These are phyloP conservation scores for Diadegma fenestrale DNA, from an alignment of 2,888 invertebrate genomes.

Conservation along the genomic window DNA sequence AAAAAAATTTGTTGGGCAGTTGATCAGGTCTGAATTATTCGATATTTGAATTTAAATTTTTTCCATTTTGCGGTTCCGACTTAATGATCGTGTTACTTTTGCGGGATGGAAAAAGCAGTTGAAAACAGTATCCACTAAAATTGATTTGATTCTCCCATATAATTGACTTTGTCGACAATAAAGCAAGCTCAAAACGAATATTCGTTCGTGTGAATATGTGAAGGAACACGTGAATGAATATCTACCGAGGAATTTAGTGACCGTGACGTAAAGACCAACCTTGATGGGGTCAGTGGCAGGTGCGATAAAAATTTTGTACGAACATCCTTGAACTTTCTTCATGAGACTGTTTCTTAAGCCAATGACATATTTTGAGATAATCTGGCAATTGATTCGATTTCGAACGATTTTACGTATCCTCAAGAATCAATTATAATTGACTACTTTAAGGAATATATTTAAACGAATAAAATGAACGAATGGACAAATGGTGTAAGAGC, in stretches of 20 bases:
- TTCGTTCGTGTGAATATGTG: not conserved
- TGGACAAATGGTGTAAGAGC: not conserved
- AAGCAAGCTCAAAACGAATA: not conserved
- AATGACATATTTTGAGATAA: not conserved
- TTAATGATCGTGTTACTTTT: too few relatives aligned
- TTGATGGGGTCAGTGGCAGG: constrained; percentile 30
- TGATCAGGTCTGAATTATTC: too few relatives aligned
- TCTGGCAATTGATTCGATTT: not conserved
- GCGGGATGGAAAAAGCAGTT: not conserved
- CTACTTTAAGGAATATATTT: not conserved
- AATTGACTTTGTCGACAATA: not conserved
- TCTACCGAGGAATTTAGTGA: constrained; percentile 18
- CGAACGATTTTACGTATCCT: not conserved
- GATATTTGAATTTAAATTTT: too few relatives aligned
- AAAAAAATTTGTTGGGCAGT: too few relatives aligned
- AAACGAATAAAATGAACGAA: not conserved
- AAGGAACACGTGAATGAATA: constrained; percentile 10
- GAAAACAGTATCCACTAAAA: not conserved
- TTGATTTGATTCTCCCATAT: not conserved
- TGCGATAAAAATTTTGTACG: constrained; percentile 6
- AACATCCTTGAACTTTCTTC: not conserved
- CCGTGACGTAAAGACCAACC: constrained; percentile 22
- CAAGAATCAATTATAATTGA: not conserved
- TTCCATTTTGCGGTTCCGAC: too few relatives aligned
- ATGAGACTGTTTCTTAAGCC: not conserved